Base-by-base conservation (phyloP, 2,888 invertebrate genomes). In the Agelastica alni region DNA sequence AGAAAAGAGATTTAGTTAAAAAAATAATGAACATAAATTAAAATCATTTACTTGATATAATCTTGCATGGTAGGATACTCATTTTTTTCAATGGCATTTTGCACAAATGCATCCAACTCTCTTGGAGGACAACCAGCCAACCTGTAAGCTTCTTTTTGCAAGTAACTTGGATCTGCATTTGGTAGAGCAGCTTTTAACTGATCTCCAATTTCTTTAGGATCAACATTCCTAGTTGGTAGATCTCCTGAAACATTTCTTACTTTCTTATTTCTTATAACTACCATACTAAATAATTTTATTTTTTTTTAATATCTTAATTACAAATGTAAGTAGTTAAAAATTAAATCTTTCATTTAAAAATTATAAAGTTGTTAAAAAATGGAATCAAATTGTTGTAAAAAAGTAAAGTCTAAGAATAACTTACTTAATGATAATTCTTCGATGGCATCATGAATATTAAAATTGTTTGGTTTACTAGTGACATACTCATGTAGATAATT, bases 61-160 rank as follows among this genome's bases (percentile, higher is more conserved):
- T 75, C 71, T 34, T 71, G 66, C 66, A 71, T 70, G 1, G 73
- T 71, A 28, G 76, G 76, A 65, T 71, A 75, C 54, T 73, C 68
- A 45, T 67, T 62, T 4, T 68, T 68, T 28, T 72, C 72, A 5
- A 74, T 48, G 16, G 72, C 69, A 39, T 66, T 51, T 42, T 67
- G 61, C 1, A 76, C 58, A 62, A 74, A 75, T 2, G 61, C 34
- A 34, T 68, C 61, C 7, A 75, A 42, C 5, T 63, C 67, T 16
- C 53, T 58, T 18, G 57, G 58, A 4, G 68, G 56, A 37, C 68
- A 44, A 3, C 49, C 10, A 2, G 62, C 65, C n/a, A 75, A 64
- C 31, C 59, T 63, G 36, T 60, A 30, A 3, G 74, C 71, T 56
- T 74, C 56, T 36, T 64, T 61, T 53, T 63, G 60, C 53, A 77